Evolutionary conservation across 2,113 vertebrate species (phyloP).

Genomic region (Xerus inauris): DNA sequence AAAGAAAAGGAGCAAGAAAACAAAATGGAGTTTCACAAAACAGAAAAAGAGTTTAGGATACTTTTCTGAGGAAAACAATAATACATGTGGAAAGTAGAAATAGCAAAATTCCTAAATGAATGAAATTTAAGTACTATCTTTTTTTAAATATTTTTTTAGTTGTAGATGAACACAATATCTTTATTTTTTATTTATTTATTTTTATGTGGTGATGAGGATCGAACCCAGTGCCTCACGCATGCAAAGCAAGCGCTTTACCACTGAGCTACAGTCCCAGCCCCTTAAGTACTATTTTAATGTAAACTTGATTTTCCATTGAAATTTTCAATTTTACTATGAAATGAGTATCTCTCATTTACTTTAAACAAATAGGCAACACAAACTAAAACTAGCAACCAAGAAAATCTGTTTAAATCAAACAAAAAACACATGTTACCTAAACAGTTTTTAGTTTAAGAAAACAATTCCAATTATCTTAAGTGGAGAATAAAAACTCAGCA

Average conservation of each 20-base stretch:
- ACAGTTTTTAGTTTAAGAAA: background rate
- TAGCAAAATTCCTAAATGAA: background rate
- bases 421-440: background rate
- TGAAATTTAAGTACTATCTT: background rate
- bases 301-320: background rate
- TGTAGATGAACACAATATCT: too few relatives aligned
- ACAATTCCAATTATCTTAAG: background rate
- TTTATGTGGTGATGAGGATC: too few relatives aligned
- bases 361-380: background rate
- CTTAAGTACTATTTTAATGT: background rate
- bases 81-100: background rate
- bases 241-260: too few relatives aligned
- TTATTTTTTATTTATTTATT: too few relatives aligned
- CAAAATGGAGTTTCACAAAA: slow-evolving; percentile 11
- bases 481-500: background rate
- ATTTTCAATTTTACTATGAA: slow-evolving; percentile 39
- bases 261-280: too few relatives aligned
- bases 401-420: slow-evolving; percentile 10
- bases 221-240: too few relatives aligned
- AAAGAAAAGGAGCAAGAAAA: slow-evolving; percentile 2
- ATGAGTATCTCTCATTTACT: background rate
- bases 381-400: background rate
- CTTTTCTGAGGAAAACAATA: background rate
- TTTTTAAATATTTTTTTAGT: too few relatives aligned
- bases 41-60: background rate